Evolutionary conservation across 2,113 vertebrate species (phyloP).

Genomic region (Mustela lutreola): DNA sequence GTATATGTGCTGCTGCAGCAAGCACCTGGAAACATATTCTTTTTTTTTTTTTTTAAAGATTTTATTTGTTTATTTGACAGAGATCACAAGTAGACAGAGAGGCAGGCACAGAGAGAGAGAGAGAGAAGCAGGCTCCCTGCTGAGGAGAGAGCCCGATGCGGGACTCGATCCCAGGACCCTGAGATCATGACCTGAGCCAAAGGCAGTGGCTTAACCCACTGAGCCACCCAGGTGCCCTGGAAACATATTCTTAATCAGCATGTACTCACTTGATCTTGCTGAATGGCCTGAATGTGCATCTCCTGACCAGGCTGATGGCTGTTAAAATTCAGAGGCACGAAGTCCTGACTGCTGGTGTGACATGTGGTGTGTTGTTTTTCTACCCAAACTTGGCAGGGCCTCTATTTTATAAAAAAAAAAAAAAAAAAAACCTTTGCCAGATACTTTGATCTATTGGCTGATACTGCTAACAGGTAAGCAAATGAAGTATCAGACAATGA

Average conservation of each 20-base stretch:
- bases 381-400: not conserved
- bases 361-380: not conserved
- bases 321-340: not conserved
- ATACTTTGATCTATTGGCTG: not conserved
- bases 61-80: too few relatives aligned
- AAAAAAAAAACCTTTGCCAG: not conserved
- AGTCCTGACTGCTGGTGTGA: not conserved
- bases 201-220: too few relatives aligned
- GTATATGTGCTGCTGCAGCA: not conserved
- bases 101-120: too few relatives aligned
- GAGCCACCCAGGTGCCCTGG: not conserved
- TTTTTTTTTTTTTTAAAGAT: too few relatives aligned
- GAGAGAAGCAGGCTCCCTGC: too few relatives aligned
- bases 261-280: not conserved
- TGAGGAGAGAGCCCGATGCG: too few relatives aligned
- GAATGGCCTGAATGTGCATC: not conserved
- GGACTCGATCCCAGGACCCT: too few relatives aligned
- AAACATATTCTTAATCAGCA: not conserved
- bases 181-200: too few relatives aligned
- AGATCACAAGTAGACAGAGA: too few relatives aligned
- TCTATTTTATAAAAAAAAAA: slow-evolving; percentile 12
- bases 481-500: not conserved
- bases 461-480: not conserved
- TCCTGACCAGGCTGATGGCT: not conserved
- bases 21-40: not conserved